phyloP scores from a whole-genome alignment of 1,140 invertebrate species.

The Bombus vancouverensis region DNA sequence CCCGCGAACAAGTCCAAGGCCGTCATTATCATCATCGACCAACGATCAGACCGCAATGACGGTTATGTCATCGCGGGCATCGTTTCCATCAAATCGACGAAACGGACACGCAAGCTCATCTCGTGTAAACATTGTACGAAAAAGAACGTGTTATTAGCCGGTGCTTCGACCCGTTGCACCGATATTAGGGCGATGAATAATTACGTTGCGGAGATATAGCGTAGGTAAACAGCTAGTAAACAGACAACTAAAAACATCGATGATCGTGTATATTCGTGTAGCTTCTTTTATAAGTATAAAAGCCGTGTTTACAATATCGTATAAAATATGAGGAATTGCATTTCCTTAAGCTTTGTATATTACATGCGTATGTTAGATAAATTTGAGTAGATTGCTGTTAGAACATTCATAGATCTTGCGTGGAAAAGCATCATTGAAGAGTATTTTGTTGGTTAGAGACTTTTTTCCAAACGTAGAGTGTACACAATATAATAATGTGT shows the following conservation, averaged over 20 bases:
- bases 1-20: slow-evolving; percentile 74
- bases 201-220: not conserved
- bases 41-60: slow-evolving; percentile 66
- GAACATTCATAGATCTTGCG: no score
- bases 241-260: not conserved
- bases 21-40: slow-evolving; percentile 58
- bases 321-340: not conserved
- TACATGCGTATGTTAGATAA: not conserved
- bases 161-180: not conserved
- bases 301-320: not conserved
- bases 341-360: not conserved
- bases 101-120: slow-evolving; percentile 58
- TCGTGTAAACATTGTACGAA: slow-evolving; percentile 32
- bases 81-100: slow-evolving; percentile 70
- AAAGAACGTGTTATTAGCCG: not conserved
- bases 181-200: not conserved
- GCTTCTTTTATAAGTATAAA: not conserved
- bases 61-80: slow-evolving; percentile 71
- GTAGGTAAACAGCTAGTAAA: not conserved
- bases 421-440: no score
- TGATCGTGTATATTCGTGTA: not conserved
- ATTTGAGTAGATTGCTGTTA: not conserved
- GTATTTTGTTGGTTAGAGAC: no score
- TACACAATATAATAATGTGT: no score
- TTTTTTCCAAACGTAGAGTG: no score